Conservation (phyloP, 2,113 vertebrate species). For the Cinclus cinclus region DNA sequence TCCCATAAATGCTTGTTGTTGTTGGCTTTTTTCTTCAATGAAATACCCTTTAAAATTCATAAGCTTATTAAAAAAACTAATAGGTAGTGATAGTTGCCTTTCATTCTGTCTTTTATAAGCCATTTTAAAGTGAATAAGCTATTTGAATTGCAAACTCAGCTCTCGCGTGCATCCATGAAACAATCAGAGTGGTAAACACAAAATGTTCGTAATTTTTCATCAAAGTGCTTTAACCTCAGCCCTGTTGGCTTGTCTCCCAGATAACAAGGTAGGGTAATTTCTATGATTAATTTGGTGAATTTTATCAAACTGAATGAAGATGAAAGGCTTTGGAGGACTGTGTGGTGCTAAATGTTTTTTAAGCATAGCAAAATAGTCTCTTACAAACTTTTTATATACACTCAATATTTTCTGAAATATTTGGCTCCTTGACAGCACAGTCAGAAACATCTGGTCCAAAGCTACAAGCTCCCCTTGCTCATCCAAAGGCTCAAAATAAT, state of each 20-base stretch:
- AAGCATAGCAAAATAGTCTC: background rate
- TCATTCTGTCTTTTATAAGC: conserved; percentile 9
- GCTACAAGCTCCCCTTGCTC: background rate
- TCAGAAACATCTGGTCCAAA: background rate
- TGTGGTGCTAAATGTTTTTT: background rate
- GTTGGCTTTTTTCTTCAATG: background rate
- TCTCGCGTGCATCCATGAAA: background rate
- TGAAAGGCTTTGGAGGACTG: background rate
- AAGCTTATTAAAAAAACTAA: background rate
- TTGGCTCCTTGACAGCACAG: background rate
- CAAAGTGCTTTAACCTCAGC: background rate
- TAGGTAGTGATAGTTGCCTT: background rate
- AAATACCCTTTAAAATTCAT: conserved; percentile 19
- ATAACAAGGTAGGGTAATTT: background rate
- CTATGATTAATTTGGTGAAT: background rate
- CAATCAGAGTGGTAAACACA: background rate
- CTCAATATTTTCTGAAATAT: background rate
- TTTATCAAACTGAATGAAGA: background rate
- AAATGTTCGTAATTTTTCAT: background rate
- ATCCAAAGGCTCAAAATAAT: background rate
- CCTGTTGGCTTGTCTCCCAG: background rate
- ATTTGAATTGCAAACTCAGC: conserved; percentile 38
- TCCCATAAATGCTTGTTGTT: background rate
- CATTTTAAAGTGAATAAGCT: background rate
- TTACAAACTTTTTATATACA: background rate